phyloP scores from a whole-genome alignment of 2,888 invertebrate genomes.

The Ctena decussata region DNA sequence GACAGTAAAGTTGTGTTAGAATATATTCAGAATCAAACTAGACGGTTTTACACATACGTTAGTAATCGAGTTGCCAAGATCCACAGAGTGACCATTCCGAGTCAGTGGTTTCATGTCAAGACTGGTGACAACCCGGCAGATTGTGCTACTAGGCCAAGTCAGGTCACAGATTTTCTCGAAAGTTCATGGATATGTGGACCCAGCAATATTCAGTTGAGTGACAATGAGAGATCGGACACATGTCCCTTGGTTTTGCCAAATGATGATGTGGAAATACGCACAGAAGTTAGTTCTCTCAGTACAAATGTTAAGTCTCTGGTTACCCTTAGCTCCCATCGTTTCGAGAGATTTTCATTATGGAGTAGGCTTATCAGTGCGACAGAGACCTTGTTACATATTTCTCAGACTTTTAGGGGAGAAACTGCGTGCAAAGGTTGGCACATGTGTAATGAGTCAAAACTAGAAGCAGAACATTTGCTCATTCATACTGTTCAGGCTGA shows the following conservation, averaged over 20 bases:
- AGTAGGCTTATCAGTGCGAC: conserved; percentile 34
- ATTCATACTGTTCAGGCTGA: conserved; percentile 49
- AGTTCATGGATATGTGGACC: conserved; percentile 58
- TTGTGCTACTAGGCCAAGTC: conserved; percentile 40
- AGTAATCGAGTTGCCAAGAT: conserved; percentile 55
- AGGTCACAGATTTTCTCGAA: conserved; percentile 1
- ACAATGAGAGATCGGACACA: background rate
- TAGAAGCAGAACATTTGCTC: conserved; percentile 23
- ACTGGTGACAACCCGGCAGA: conserved; percentile 61
- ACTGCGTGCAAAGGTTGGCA: conserved; percentile 36
- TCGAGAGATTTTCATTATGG: conserved; percentile 57
- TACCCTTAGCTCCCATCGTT: conserved; percentile 18
- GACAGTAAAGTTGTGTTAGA: conserved; percentile 65
- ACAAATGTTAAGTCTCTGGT: background rate
- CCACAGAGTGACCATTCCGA: conserved; percentile 19
- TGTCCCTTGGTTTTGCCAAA: conserved; percentile 36
- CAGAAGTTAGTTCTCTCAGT: conserved; percentile 1
- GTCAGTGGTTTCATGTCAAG: conserved; percentile 49
- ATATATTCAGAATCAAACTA: conserved; percentile 57
- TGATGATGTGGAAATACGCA: conserved; percentile 39
- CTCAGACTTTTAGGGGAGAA: background rate
- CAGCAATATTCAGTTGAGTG: background rate
- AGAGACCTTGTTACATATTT: background rate
- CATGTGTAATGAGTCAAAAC: background rate
- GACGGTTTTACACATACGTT: conserved; percentile 64